Evolutionary conservation across 2,797 vertebrate genomes (phyloP), one percentile per base, ranked within the genome.

Genomic region (Poecilia velifera): DNA sequence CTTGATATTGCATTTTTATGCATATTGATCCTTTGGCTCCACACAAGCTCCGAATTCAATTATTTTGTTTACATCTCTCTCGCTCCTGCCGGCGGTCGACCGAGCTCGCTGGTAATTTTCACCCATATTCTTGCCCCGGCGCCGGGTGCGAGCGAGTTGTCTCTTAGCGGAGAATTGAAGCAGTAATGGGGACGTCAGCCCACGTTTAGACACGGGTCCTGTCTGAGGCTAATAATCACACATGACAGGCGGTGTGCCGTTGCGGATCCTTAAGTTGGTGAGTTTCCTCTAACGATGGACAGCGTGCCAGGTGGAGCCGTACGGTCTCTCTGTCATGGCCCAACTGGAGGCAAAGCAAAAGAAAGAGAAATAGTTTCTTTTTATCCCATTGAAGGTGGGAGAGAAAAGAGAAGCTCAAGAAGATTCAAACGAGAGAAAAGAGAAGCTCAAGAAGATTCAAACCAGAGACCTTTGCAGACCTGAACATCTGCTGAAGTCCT

Each of bases 181-280:
- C 87, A 70, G 90, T 91, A 93, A 94, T 93, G 76, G 90, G 80
- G 80, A 80, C n/a, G 90, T 94, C 94, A 94, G 91, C 80, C 93
- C 73, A 76, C 6, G 89, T 95, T 94, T 92, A 71, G 80, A 79
- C 76, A 18, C 57, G 1, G 39, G 41, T 73, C 83, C 70, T 86
- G 86, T 71, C 20, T 73, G 66, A n/a, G 82, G 78, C 64, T 16
- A 75, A 82, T 95, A 95, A 96, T 94, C 85, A 90, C 87, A 89
- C 74, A 76, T 92, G 95, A 94, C 95, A 95, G 94, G 82, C 78
- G 78, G 80, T 34, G 78, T 18, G 87, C 70, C 78, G 28, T 72
- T 88, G 82, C 45, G 73, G 80, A 80, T 84, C 74, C 85, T 79
- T 86, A 85, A 86, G 87, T 80, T 55, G 72, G 80, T 83, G 72